Percentiles rank a stretch among this genome's conserved stretches.
These are phyloP conservation scores for Laticauda colubrina DNA, from an alignment of 2,113 vertebrate genomes.

Conservation along the genomic window DNA sequence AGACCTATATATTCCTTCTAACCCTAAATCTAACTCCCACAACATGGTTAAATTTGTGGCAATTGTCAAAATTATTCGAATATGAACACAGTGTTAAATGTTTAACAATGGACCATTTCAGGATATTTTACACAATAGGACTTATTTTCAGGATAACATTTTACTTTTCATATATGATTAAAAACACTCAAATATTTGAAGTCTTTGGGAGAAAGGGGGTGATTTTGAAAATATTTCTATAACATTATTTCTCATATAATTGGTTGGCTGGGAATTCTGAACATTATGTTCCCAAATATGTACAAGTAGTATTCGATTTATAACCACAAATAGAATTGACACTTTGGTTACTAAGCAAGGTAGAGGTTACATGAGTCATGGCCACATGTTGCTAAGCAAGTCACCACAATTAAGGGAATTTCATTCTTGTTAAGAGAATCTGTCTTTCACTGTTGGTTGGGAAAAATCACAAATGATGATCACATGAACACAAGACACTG, in stretches of 20 bases:
- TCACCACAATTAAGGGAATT: background rate
- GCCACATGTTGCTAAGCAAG: background rate
- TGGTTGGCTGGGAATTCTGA: background rate
- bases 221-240: background rate
- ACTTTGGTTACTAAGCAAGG: background rate
- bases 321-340: background rate
- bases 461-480: too few relatives aligned
- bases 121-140: background rate
- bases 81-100: constrained; percentile 24
- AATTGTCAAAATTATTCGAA: constrained; percentile 43
- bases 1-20: background rate
- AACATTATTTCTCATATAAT: background rate
- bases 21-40: constrained; percentile 8
- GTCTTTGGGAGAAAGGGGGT: background rate
- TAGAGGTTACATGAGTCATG: background rate
- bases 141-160: background rate
- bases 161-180: background rate
- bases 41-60: constrained; percentile 37
- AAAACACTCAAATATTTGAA: background rate
- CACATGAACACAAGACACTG: too few relatives aligned
- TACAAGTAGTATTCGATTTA: background rate
- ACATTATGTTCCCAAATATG: background rate
- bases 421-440: background rate
- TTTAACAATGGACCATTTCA: constrained; percentile 37
- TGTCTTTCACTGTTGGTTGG: too few relatives aligned